Evolutionary conservation across 2,888 invertebrate species (phyloP).

Genomic region (Frankliniella fusca): DNA sequence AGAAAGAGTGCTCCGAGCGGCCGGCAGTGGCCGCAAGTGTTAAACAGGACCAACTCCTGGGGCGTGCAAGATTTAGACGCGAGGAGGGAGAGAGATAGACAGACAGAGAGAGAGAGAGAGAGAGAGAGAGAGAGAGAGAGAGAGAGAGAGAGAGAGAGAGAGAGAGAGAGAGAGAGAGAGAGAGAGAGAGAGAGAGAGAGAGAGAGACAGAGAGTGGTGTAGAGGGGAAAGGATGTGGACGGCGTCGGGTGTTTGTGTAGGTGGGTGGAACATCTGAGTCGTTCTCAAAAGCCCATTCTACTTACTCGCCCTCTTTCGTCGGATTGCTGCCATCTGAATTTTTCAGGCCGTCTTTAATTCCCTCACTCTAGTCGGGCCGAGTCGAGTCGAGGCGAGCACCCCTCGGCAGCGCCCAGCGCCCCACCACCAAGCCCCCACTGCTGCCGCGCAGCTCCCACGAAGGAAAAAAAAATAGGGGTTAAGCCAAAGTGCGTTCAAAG

Average conservation of each 20-base stretch:
- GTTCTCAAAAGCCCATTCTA: neutral
- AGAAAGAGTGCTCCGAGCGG: neutral
- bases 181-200: constrained; percentile 15
- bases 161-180: constrained; percentile 18
- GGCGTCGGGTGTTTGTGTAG: no score
- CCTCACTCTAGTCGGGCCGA: neutral
- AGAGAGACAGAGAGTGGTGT: neutral
- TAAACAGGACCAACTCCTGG: neutral
- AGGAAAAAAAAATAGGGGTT: no score
- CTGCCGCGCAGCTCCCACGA: no score
- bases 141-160: neutral
- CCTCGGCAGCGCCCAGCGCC: no score
- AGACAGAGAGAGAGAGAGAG: neutral
- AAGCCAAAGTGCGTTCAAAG: no score
- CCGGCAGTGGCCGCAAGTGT: neutral
- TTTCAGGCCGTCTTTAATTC: constrained; percentile 1
- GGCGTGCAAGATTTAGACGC: neutral
- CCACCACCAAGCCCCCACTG: no score
- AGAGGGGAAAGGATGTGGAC: neutral
- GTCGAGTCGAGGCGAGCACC: no score
- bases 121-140: constrained; percentile 5
- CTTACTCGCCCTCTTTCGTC: neutral
- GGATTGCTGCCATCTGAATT: neutral
- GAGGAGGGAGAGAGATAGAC: neutral
- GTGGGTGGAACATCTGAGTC: neutral